Evolutionary conservation across 2,888 invertebrate genomes (phyloP).

Genomic region (Schrankia costaestrigalis): DNA sequence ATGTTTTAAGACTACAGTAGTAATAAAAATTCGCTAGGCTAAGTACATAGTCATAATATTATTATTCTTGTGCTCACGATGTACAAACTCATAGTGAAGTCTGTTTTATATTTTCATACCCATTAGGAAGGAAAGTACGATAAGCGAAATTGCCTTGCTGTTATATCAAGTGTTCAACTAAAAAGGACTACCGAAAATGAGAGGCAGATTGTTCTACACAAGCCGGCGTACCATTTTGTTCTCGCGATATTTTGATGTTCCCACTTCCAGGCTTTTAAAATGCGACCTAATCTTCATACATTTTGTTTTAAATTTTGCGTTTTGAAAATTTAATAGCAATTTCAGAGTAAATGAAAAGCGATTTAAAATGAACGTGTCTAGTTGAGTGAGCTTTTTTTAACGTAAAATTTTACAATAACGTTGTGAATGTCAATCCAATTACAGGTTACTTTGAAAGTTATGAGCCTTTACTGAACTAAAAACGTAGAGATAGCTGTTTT

Average conservation of each 20-base stretch:
- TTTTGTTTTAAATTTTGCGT: conserved; percentile 18
- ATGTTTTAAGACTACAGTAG: no score
- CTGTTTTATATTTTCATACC: conserved; percentile 34
- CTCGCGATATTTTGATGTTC: conserved; percentile 25
- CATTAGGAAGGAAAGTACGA: conserved; percentile 37
- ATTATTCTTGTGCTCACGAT: conserved; percentile 21
- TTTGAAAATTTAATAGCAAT: conserved; percentile 6
- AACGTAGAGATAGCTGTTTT: conserved; percentile 61
- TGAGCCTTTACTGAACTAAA: conserved; percentile 46
- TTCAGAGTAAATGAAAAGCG: conserved; percentile 11
- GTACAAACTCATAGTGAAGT: conserved; percentile 25
- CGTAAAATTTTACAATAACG: conserved; percentile 50
- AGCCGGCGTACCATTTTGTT: conserved; percentile 23
- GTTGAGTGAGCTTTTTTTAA: conserved; percentile 19
- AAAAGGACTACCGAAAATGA: conserved; percentile 36
- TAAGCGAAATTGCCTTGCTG: conserved; percentile 44
- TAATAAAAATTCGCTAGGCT: no score
- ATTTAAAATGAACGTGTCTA: conserved; percentile 35
- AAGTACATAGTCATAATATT: no score
- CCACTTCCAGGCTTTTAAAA: conserved; percentile 19
- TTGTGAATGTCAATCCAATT: conserved; percentile 50
- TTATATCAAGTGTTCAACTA: conserved; percentile 33
- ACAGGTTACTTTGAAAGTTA: conserved; percentile 65
- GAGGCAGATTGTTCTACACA: conserved; percentile 30
- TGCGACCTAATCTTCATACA: conserved; percentile 22